These are phyloP conservation scores for Allophyes oxyacanthae DNA, from an alignment of 2,888 invertebrate genomes.

Conservation along the genomic window DNA sequence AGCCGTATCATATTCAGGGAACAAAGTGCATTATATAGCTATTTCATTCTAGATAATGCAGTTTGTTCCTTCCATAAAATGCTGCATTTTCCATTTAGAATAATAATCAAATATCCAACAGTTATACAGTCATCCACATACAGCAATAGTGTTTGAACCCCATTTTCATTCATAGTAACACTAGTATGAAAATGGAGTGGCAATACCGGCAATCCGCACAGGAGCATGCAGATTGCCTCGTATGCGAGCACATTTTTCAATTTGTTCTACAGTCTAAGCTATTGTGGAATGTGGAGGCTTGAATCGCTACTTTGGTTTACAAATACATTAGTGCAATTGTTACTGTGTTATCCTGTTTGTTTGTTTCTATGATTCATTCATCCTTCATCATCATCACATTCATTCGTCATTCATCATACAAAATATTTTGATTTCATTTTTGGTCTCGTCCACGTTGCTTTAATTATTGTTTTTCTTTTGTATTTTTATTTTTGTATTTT, in stretches of 20 bases:
- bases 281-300: slow-evolving; percentile 41
- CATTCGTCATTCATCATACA: no score
- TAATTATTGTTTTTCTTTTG: no score
- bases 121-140: slow-evolving; percentile 23
- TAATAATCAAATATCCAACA: slow-evolving; percentile 15
- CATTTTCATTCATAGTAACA: slow-evolving; percentile 51
- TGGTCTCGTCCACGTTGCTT: no score
- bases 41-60: no score
- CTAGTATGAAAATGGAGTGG: slow-evolving; percentile 54
- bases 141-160: slow-evolving; percentile 29
- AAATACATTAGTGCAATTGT: slow-evolving; percentile 19
- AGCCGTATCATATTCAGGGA: no score
- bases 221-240: slow-evolving; percentile 66
- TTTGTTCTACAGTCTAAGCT: slow-evolving; percentile 57
- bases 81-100: slow-evolving; percentile 15
- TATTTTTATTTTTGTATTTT: no score
- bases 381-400: no score
- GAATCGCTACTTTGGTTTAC: slow-evolving; percentile 17
- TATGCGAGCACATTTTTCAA: slow-evolving; percentile 71
- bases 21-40: no score
- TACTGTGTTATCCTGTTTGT: background rate
- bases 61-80: no score
- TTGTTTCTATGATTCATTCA: background rate
- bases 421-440: no score
- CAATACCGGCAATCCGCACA: slow-evolving; percentile 54